phyloP scores from a whole-genome alignment of 2,113 vertebrate genomes.

The Heterotilapia buettikoferi region DNA sequence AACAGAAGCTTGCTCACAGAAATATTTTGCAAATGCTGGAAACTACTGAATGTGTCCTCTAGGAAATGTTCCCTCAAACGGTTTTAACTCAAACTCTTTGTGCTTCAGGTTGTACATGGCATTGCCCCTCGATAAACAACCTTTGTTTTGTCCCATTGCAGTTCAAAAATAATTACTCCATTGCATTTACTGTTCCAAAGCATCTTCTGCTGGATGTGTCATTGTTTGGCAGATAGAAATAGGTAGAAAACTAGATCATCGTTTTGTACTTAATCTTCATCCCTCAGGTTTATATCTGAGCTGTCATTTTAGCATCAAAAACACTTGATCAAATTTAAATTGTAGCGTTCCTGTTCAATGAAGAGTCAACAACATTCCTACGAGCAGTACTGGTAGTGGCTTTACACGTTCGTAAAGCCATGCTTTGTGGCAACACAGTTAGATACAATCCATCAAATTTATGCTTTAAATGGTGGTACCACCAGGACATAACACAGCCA shows the following conservation, averaged over 20 bases:
- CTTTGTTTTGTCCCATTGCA: conserved; percentile 1
- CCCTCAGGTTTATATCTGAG: neutral
- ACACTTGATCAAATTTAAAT: neutral
- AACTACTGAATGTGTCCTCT: conserved; percentile 24
- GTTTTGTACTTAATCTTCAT: neutral
- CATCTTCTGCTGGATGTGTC: neutral
- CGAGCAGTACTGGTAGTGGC: neutral
- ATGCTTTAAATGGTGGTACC: neutral
- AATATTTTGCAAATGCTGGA: conserved; percentile 24
- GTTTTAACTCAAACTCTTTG: neutral
- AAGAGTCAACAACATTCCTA: neutral
- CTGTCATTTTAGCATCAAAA: neutral
- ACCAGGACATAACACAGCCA: neutral
- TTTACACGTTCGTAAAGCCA: fast-evolving
- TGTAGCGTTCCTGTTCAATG: neutral
- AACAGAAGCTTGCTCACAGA: neutral
- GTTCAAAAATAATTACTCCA: neutral
- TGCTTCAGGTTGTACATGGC: conserved; percentile 29
- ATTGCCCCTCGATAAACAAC: conserved; percentile 10
- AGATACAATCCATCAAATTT: neutral
- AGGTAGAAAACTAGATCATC: neutral
- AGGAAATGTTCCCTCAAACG: conserved; percentile 30
- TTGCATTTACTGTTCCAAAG: neutral
- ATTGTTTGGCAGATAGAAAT: neutral
- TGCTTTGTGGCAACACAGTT: neutral